Percentiles rank a stretch among this genome's conserved stretches.
These are phyloP conservation scores for Cossypha dichroa DNA, from an alignment of 2,797 vertebrate genomes.

Conservation along the genomic window DNA sequence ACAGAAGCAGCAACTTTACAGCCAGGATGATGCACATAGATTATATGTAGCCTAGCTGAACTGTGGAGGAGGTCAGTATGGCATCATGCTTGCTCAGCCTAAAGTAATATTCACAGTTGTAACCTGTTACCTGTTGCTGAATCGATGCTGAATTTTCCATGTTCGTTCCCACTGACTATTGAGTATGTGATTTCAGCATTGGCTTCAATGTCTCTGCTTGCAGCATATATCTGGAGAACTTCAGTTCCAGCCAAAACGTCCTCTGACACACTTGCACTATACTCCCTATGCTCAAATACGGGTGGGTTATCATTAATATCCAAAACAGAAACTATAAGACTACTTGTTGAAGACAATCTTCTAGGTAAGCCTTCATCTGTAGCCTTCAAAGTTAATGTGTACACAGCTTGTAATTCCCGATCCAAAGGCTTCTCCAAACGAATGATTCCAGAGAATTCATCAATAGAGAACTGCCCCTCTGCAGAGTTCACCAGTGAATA, in stretches of 20 bases:
- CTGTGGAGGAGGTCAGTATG: not conserved
- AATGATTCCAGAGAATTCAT: conserved; percentile 88
- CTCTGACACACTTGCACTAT: conserved; percentile 86
- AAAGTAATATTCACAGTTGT: not conserved
- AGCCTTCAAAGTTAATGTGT: conserved; percentile 85
- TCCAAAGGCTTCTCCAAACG: conserved; percentile 88
- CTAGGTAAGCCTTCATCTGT: conserved; percentile 88
- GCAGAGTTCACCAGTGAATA: conserved; percentile 88
- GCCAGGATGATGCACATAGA: not conserved
- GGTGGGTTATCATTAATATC: conserved; percentile 99
- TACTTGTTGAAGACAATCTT: conserved; percentile 82
- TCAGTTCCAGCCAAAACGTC: conserved; percentile 85
- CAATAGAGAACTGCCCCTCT: conserved; percentile 90
- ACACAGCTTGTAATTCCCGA: conserved; percentile 85
- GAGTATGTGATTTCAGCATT: conserved; percentile 90
- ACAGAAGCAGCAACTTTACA: not conserved
- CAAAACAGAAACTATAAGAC: conserved; percentile 87
- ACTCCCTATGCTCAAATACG: conserved; percentile 93
- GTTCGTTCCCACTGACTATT: conserved; percentile 93
- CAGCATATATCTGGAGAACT: conserved; percentile 89
- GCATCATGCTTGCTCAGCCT: not conserved
- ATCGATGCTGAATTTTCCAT: conserved; percentile 92
- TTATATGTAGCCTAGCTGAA: not conserved
- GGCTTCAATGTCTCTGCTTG: conserved; percentile 90
- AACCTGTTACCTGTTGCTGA: conserved; percentile 83